Base-by-base conservation (phyloP, 2,113 vertebrate genomes). In the Aplodontia rufa region DNA sequence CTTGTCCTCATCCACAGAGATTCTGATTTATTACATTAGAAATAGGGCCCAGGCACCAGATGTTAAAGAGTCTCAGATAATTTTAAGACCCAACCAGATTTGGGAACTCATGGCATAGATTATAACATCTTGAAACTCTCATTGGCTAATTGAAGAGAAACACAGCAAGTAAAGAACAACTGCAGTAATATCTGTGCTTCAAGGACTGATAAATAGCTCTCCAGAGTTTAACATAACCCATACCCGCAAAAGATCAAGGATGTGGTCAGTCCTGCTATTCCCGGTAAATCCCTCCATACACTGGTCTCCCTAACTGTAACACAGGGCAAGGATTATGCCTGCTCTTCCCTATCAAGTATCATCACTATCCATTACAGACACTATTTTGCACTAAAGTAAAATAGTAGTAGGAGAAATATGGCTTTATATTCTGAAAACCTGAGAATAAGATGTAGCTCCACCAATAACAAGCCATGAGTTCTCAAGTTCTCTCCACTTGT, bases 21-120 rank as follows among this genome's bases (percentile, higher is more conserved):
- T 96, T 90, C 26, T 66, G 6, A 53, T 93, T 88, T 96, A 55
- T 71, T 92, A 75, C 19, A 40, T 71, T 64, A 96, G 75, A 96
- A 82, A 22, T 11, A 92, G 45, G 32, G 37, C 13, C 37, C 55
- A 26, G 16, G 22, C 28, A 93, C 74, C 35, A 84, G 49, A 84
- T 90, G 30, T 92, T 88, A 88, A 88, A 96, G 30, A 80, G 28
- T 10, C 26, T 93, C 51, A 96, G 62, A 58, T 91, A 78, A 95
- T 93, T 78, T 28, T 72, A 95, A 90, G 68, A 19, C 20, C 49
- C 30, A 76, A n/a, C 7, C 45, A 69, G 60, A 95, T 87, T 71
- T 87, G 26, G 20, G 66, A 95, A 66, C 12, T n/a, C 51, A 30
- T 75, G 28, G 28, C 37, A 94, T 40, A 68, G 84, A 96, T 55